phyloP scores from a whole-genome alignment of 2,888 invertebrate species.

The Drosophila barbarae region DNA sequence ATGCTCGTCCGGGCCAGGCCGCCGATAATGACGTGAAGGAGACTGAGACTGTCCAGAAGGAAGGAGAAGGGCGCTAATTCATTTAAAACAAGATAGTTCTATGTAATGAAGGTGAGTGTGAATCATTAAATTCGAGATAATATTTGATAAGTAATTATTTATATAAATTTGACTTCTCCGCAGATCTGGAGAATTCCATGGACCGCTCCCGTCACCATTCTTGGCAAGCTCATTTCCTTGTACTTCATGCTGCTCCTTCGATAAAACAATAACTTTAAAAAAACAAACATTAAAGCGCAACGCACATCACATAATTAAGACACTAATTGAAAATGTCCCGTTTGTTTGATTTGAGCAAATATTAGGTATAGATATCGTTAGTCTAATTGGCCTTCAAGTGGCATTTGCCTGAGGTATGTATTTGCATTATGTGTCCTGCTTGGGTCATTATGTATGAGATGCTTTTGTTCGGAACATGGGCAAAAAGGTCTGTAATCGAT shows the following conservation, averaged over 20 bases:
- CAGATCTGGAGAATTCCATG: neutral
- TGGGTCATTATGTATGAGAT: constrained; percentile 12
- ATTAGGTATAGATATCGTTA: constrained; percentile 2
- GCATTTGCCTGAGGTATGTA: constrained; percentile 7
- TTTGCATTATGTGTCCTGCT: constrained; percentile 13
- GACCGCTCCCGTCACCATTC: neutral
- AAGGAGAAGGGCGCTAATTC: neutral
- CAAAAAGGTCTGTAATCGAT: constrained; percentile 55
- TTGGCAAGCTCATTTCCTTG: neutral
- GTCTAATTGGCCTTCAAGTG: constrained; percentile 18
- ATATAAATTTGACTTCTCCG: neutral
- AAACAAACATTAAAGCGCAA: constrained; percentile 1
- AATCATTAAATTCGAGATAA: neutral
- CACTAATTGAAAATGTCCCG: constrained; percentile 1
- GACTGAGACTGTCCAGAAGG: neutral
- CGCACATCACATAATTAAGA: neutral
- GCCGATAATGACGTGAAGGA: neutral
- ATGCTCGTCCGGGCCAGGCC: neutral
- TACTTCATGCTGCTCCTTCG: neutral
- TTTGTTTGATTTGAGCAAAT: constrained; percentile 9
- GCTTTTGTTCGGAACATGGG: neutral
- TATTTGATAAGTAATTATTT: neutral
- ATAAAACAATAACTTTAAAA: neutral
- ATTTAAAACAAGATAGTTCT: neutral
- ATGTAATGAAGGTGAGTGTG: neutral